These are phyloP conservation scores for Lepidurus couesii DNA, from an alignment of 1,140 invertebrate species.

Conservation along the genomic window DNA sequence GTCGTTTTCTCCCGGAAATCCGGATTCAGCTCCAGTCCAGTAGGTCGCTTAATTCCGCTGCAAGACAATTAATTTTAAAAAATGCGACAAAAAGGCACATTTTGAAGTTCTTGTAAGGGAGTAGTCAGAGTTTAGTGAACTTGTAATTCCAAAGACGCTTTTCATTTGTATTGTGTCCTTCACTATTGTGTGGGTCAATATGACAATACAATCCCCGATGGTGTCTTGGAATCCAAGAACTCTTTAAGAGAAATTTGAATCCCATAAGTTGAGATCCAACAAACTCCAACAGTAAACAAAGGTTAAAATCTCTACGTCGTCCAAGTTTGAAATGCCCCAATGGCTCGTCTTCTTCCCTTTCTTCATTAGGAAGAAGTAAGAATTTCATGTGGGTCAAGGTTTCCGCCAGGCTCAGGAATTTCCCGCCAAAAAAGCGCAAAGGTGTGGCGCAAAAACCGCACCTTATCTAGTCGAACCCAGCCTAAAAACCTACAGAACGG, in stretches of 20 bases:
- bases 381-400: not conserved
- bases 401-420: not conserved
- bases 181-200: no score
- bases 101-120: no score
- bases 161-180: no score
- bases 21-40: not conserved
- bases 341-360: not conserved
- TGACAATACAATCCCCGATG: no score
- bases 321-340: not conserved
- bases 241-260: no score
- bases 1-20: conserved; percentile 12
- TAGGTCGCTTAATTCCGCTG: not conserved
- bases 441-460: not conserved
- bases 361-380: not conserved
- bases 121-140: no score
- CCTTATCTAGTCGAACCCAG: not conserved
- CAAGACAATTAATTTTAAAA: not conserved
- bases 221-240: no score
- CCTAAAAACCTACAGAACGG: not conserved
- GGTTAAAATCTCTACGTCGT: not conserved
- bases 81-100: not conserved
- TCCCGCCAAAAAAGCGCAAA: not conserved
- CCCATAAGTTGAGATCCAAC: no score
- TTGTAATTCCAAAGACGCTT: no score
- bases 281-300: no score